Conservation (phyloP, 2,888 invertebrate species). For the Prosopocoilus inquinatus region DNA sequence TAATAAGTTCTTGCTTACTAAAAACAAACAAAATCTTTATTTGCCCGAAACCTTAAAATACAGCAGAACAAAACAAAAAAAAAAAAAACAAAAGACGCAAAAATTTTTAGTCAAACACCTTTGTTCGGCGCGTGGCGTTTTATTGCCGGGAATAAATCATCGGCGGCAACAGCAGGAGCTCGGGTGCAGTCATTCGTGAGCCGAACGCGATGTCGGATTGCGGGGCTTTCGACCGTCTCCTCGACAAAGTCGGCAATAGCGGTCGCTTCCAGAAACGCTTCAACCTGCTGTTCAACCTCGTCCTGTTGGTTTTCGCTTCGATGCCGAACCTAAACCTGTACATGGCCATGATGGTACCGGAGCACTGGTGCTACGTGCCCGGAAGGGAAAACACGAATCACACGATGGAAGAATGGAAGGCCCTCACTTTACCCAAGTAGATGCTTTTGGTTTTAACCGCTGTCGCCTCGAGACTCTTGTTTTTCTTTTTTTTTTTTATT, state of each 20-base stretch:
- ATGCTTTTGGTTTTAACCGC: neutral
- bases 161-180: no score
- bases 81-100: neutral
- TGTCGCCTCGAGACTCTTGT: no score
- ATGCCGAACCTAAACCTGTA: slow-evolving; percentile 57
- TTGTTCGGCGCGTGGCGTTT: neutral
- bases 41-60: no score
- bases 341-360: slow-evolving; percentile 56
- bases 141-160: neutral
- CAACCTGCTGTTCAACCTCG: slow-evolving; percentile 51
- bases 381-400: slow-evolving; percentile 52
- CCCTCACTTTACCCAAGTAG: slow-evolving; percentile 53
- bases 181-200: no score
- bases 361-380: slow-evolving; percentile 60
- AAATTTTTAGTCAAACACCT: neutral
- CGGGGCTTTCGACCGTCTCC: slow-evolving; percentile 51
- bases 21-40: no score
- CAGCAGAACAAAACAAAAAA: neutral
- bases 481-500: no score
- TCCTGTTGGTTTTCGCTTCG: slow-evolving; percentile 48
- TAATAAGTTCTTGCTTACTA: no score
- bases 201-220: neutral
- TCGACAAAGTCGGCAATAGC: slow-evolving; percentile 54
- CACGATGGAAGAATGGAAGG: slow-evolving; percentile 53
- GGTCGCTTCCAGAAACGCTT: slow-evolving; percentile 56